Base-by-base conservation (phyloP, 1,140 invertebrate genomes). In the Danaus plexippus region DNA sequence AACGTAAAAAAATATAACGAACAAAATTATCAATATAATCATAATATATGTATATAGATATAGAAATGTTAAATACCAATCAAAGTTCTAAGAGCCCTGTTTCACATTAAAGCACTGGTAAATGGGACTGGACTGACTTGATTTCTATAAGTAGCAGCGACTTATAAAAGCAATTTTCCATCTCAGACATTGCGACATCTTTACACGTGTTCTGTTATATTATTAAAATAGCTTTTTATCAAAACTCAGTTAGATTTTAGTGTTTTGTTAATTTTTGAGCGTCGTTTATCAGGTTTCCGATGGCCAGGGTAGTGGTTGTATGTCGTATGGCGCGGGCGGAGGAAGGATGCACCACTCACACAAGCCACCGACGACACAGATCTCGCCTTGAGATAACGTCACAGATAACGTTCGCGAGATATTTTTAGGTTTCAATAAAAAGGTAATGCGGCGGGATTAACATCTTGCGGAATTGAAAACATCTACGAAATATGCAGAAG, bases 341-440 rank as follows among this genome's bases (percentile, higher is more conserved):
- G 40, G 44, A 48, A 40, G 22, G 52, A 54, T 54, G 47, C 54
- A 53, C 68, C 52, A 47, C 57, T 43, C 46, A 64, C 54, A 64
- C 61, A 57, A 63, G 55, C 59, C 67, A 66, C 66, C 64, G 63
- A 50, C 65, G 50, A 65, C 73, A 64, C 63, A 64, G 69, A 76
- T 80, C 73, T 85, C 73, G 74, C 81, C 80, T 84, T 81, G 79
- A 84, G 81, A 87, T 87, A 87, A 84, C 78, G 77, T 71, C 69
- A 68, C 67, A 69, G 84, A 87, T 87, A 87, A 87, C 80, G 73
- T 70, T 77, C 67, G 67, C 64, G 59, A 64, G 61, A 60, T 87
- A 87, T 85, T 80, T 83, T 82, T 85, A 87, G 78, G 80, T 75
- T 66, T 77, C 73, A 77, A 77, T 82, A 84, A 85, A 84, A 85